Conservation (phyloP, 2,113 vertebrate genomes). For the Euleptes europaea region DNA sequence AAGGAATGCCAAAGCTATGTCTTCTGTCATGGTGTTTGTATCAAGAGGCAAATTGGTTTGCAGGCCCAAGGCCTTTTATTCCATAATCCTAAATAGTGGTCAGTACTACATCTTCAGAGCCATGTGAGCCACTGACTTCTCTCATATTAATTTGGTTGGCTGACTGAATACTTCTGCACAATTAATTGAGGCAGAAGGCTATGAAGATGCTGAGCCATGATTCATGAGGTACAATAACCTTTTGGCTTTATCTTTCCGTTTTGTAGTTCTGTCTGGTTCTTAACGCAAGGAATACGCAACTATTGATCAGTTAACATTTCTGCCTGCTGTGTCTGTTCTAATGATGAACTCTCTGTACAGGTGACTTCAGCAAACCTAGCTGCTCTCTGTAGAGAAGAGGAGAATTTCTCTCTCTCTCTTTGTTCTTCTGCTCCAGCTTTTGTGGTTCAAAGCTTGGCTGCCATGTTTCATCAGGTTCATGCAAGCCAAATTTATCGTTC, state of each 20-base stretch:
- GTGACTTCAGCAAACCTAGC: slow-evolving; percentile 41
- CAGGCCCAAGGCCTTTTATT: neutral
- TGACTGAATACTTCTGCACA: neutral
- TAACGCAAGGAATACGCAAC: slow-evolving; percentile 3
- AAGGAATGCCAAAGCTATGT: neutral
- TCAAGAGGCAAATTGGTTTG: neutral
- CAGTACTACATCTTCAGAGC: neutral
- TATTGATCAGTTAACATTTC: slow-evolving; percentile 40
- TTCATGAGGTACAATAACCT: slow-evolving; percentile 5
- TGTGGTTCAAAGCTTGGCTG: slow-evolving; percentile 1
- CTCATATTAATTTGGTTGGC: neutral
- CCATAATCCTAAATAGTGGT: neutral
- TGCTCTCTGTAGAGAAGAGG: slow-evolving; percentile 43
- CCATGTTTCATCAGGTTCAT: slow-evolving; percentile 1
- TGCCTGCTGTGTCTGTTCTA: slow-evolving; percentile 30
- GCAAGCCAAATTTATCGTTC: slow-evolving; percentile 38
- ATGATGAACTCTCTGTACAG: slow-evolving; percentile 36
- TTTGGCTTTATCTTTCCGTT: slow-evolving; percentile 26
- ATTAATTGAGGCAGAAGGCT: neutral
- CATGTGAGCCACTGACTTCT: neutral
- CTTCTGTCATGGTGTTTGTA: neutral
- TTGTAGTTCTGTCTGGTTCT: slow-evolving; percentile 35
- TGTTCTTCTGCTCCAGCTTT: slow-evolving; percentile 5
- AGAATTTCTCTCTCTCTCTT: slow-evolving; percentile 45
- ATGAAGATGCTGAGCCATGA: neutral